phyloP scores from a whole-genome alignment of 1,140 invertebrate species.

The Delia radicum region DNA sequence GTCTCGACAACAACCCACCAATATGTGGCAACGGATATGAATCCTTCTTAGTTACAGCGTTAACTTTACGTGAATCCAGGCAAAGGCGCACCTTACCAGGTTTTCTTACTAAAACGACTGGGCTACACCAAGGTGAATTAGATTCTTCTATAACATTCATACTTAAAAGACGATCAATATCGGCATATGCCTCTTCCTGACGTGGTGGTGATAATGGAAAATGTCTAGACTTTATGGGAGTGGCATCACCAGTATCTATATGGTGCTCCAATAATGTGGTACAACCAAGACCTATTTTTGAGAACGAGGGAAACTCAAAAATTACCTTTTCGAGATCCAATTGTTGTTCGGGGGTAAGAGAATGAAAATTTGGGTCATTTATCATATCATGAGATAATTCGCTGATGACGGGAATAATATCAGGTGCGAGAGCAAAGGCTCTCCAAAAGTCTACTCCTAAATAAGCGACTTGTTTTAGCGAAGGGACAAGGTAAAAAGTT shows the following conservation, averaged over 20 bases:
- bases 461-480: not conserved
- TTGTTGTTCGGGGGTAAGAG: no score
- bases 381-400: no score
- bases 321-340: not conserved
- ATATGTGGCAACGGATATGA: no score
- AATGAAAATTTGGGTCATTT: no score
- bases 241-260: not conserved
- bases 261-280: not conserved
- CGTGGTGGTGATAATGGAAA: no score
- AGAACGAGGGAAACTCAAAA: no score
- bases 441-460: no score
- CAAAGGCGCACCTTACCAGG: not conserved
- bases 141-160: not conserved
- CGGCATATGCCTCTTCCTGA: not conserved
- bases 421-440: not conserved
- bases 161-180: not conserved
- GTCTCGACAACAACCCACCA: no score
- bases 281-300: not conserved
- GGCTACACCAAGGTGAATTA: not conserved
- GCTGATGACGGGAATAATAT: not conserved
- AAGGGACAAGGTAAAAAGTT: not conserved
- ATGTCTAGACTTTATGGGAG: not conserved
- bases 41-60: no score
- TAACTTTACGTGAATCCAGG: no score
- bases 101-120: not conserved